Conservation (phyloP, 1,140 invertebrate species). For the Sitobion miscanthi region DNA sequence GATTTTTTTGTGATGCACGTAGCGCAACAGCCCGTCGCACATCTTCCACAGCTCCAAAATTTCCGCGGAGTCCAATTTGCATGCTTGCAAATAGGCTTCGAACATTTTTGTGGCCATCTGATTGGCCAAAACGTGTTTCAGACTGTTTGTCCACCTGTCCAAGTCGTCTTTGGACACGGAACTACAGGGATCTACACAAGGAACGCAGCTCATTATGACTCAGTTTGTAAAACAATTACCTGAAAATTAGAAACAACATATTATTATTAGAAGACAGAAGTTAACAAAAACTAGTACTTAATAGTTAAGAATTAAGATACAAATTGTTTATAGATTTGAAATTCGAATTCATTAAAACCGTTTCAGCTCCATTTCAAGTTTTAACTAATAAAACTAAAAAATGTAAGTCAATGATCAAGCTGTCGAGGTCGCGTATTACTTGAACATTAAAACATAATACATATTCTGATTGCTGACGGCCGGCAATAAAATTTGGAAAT, state of each 20-base stretch:
- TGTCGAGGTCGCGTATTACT: not conserved
- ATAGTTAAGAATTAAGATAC: not conserved
- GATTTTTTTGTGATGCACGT: not conserved
- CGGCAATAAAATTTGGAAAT: not conserved
- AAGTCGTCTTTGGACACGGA: constrained; percentile 42
- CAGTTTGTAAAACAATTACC: not conserved
- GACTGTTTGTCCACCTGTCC: constrained; percentile 45
- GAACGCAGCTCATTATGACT: constrained; percentile 27
- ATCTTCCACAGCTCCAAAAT: constrained; percentile 43
- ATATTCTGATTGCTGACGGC: not conserved
- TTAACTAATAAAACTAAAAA: not conserved
- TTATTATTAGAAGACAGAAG: not conserved
- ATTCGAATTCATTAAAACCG: not conserved
- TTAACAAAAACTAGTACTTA: not conserved
- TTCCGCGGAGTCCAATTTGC: constrained; percentile 37
- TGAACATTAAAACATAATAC: not conserved
- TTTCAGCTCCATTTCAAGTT: not conserved
- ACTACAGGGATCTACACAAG: constrained; percentile 35
- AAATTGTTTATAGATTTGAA: not conserved
- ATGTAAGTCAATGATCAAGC: not conserved
- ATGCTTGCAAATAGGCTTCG: not conserved
- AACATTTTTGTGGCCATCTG: constrained; percentile 16
- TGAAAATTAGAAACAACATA: not conserved
- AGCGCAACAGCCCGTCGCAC: constrained; percentile 14
- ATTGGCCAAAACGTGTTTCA: constrained; percentile 45